Conservation (phyloP, 2,113 vertebrate genomes). For the Silurus meridionalis region DNA sequence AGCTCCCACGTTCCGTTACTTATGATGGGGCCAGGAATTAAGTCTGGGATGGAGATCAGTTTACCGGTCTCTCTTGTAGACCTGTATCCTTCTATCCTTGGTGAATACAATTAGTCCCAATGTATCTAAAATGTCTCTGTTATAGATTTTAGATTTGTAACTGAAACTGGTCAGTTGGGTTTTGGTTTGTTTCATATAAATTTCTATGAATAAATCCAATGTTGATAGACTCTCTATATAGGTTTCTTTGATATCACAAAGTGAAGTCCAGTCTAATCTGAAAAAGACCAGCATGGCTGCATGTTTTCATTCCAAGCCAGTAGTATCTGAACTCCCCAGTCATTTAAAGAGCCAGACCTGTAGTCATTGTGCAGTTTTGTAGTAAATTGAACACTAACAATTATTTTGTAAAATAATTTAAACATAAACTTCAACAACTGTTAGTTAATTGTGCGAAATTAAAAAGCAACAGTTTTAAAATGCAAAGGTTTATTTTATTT, state of each 20-base stretch:
- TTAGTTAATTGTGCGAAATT: background rate
- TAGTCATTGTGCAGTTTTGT: background rate
- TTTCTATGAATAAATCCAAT: background rate
- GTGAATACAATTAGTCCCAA: slow-evolving; percentile 66
- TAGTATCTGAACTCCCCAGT: background rate
- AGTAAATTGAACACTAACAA: background rate
- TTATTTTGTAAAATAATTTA: too few species aligned
- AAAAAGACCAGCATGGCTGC: background rate
- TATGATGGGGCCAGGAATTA: slow-evolving; percentile 83
- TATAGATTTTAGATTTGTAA: background rate
- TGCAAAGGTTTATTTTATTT: too few species aligned
- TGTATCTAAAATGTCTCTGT: background rate
- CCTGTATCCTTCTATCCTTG: slow-evolving; percentile 89
- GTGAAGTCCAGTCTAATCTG: background rate
- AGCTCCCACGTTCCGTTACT: slow-evolving; percentile 89
- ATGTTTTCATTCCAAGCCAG: background rate
- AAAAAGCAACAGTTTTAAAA: too few species aligned
- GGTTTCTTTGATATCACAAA: background rate
- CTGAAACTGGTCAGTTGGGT: background rate
- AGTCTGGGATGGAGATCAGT: slow-evolving; percentile 69
- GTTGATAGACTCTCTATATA: background rate
- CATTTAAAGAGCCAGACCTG: background rate
- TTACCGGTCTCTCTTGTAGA: slow-evolving; percentile 90
- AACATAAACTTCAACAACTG: too few species aligned
- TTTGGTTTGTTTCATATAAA: background rate